Base-by-base conservation (phyloP, 2,888 invertebrate genomes). In the Cheilosia impressa region DNA sequence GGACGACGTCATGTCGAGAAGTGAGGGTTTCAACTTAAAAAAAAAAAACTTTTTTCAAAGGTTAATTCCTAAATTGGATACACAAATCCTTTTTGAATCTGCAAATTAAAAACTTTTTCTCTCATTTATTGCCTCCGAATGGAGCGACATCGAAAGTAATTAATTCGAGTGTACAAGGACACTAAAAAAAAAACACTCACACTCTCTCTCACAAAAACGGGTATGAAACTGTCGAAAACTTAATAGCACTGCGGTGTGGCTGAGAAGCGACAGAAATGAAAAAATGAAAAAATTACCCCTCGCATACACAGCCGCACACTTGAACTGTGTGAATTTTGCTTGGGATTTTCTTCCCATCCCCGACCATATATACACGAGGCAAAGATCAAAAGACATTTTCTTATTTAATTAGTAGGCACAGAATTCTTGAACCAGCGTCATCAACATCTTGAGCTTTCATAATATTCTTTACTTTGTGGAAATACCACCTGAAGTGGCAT, bases 391-490 rank as follows among this genome's bases (percentile, higher is more conserved):
- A 50, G 75, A 63, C 31, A 43, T 75, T 58, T 79, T 69, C 45
- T 43, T 79, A 65, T 79, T 84, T 79, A 84, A 79, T 84, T 79
- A 79, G 78, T 62, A 79, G 65, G 52, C 24, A 24, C 45, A 58
- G 47, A 45, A 83, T 78, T 65, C 78, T 52, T 78, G 68, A 83
- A 63, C 72, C 78, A 52, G 62, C 78, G 75, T 73, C 78, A 58
- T 68, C 83, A 84, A 69, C 83, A 73, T 78, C 78, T 79, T 83
- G 83, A 73, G 79, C 79, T 73, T 79, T 83, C 79, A 65, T 73
- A 79, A 73, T 83, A 73, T 69, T 73, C 63, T 78, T 83, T 83
- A 65, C 73, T 79, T 79, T 84, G 73, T 60, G 73, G 69, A 58
- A 58, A 65, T 55, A 53, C 68, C 73, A 79, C 79, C 68, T 75